Percentiles rank a stretch among this genome's conserved stretches.
Conservation (phyloP, 2,797 vertebrate species). For the Pseudocheirus occidentalis region DNA sequence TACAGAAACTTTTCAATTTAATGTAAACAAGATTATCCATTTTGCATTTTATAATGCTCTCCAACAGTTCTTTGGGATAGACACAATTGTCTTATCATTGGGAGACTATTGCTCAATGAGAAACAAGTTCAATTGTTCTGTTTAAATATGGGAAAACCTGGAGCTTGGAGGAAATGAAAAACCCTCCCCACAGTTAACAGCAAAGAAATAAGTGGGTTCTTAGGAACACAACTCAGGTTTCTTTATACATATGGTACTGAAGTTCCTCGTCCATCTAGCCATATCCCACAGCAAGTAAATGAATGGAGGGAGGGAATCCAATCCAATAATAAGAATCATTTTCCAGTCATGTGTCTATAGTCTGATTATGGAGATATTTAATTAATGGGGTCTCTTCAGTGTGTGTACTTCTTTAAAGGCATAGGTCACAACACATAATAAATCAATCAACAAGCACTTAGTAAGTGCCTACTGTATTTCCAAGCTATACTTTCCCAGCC, state of each 20-base stretch:
- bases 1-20: no score
- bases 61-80: no score
- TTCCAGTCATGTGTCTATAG: not conserved
- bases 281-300: no score
- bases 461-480: not conserved
- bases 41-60: no score
- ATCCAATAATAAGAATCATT: not conserved
- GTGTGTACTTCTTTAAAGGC: not conserved
- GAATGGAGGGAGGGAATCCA: not conserved
- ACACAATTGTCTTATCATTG: not conserved
- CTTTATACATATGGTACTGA: not conserved
- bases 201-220: rapidly evolving
- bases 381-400: not conserved
- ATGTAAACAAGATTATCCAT: no score
- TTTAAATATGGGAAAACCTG: not conserved
- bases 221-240: not conserved
- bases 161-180: not conserved
- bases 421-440: not conserved
- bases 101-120: not conserved
- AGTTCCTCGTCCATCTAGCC: no score
- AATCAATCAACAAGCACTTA: not conserved
- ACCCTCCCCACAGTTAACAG: no score
- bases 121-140: not conserved
- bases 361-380: rapidly evolving
- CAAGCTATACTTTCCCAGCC: not conserved